Percentiles rank a stretch among this genome's conserved stretches.
These are phyloP conservation scores for Pollenia amentaria DNA, from an alignment of 2,888 invertebrate genomes.

Conservation along the genomic window DNA sequence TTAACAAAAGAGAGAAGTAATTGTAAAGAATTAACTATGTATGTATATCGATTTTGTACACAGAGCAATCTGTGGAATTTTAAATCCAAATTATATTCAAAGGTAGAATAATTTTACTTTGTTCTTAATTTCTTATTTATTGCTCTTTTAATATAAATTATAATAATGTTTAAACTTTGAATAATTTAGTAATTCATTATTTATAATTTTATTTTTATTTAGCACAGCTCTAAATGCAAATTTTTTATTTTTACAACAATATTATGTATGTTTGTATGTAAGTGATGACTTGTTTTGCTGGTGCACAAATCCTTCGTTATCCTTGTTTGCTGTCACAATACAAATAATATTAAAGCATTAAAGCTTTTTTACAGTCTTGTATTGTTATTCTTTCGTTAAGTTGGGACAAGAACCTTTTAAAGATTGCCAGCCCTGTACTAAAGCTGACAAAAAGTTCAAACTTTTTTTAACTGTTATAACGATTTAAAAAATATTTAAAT, in stretches of 20 bases:
- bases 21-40: conserved; percentile 18
- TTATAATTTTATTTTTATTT: conserved; percentile 34
- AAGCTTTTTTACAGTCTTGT: conserved; percentile 22
- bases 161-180: neutral
- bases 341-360: neutral
- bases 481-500: too few species aligned
- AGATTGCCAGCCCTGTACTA: too few species aligned
- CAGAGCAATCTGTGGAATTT: neutral
- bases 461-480: too few species aligned
- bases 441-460: too few species aligned
- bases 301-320: conserved; percentile 56
- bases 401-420: conserved; percentile 44
- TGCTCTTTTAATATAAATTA: neutral
- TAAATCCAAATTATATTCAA: conserved; percentile 18
- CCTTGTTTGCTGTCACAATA: conserved; percentile 48
- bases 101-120: neutral
- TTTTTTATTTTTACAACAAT: conserved; percentile 52
- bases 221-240: conserved; percentile 58
- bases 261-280: conserved; percentile 39
- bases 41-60: conserved; percentile 48
- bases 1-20: conserved; percentile 35
- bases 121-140: neutral
- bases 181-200: conserved; percentile 3
- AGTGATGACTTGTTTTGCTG: conserved; percentile 56
- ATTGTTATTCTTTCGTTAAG: conserved; percentile 4